These are phyloP conservation scores for Suncus etruscus DNA, from an alignment of 2,113 vertebrate species.

Conservation along the genomic window DNA sequence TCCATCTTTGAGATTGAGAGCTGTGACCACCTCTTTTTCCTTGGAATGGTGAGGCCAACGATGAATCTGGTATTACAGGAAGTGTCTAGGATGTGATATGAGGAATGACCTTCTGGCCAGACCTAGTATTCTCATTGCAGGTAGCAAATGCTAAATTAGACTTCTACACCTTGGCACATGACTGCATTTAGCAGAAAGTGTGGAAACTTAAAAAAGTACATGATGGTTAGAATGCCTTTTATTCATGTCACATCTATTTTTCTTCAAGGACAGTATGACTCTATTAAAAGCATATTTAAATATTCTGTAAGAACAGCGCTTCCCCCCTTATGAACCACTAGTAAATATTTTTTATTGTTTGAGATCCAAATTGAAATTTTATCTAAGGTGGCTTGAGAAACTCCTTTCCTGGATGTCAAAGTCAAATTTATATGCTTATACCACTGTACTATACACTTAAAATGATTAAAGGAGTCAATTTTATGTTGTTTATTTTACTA, in stretches of 20 bases:
- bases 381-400: no score
- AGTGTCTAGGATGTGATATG: not conserved
- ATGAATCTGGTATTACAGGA: not conserved
- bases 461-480: no score
- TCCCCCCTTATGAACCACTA: no score
- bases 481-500: no score
- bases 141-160: slow-evolving; percentile 17
- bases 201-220: slow-evolving; percentile 5
- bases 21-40: not conserved
- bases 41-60: not conserved
- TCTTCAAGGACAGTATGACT: not conserved
- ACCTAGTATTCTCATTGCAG: slow-evolving; percentile 12
- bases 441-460: no score
- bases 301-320: not conserved
- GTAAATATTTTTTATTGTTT: no score
- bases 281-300: slow-evolving; percentile 38
- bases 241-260: slow-evolving; percentile 13
- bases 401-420: no score
- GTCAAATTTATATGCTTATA: no score
- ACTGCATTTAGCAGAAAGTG: slow-evolving; percentile 10
- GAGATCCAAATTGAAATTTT: no score
- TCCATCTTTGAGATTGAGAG: not conserved
- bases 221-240: slow-evolving; percentile 32
- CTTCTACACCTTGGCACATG: not conserved
- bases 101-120: not conserved